phyloP scores from a whole-genome alignment of 2,888 invertebrate genomes.

The Melanchra persicariae region DNA sequence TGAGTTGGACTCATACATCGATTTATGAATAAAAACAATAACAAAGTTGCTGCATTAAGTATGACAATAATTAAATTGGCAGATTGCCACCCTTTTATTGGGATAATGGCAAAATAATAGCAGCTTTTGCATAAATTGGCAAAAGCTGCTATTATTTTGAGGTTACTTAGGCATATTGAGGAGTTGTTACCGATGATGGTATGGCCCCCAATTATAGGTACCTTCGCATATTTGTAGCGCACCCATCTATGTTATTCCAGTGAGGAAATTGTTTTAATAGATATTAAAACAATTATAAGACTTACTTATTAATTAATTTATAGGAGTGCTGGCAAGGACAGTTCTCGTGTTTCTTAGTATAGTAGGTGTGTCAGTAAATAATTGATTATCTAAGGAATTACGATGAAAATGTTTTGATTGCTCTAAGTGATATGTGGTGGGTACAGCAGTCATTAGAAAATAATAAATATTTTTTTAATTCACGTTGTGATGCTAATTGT shows the following conservation, averaged over 20 bases:
- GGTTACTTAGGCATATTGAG: background rate
- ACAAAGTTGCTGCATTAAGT: background rate
- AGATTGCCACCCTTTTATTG: background rate
- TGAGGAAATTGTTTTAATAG: background rate
- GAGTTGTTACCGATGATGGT: background rate
- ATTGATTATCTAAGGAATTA: constrained; percentile 26
- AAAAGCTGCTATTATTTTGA: background rate
- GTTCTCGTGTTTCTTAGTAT: constrained; percentile 11
- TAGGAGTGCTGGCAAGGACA: constrained; percentile 13
- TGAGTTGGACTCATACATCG: background rate
- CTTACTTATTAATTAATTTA: constrained; percentile 5
- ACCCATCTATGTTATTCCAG: background rate
- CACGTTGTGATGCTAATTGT: constrained; percentile 20
- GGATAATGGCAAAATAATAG: background rate
- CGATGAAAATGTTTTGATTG: constrained; percentile 25
- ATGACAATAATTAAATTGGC: background rate
- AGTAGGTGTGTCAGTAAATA: constrained; percentile 20
- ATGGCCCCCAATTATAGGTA: background rate
- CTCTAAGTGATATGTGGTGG: constrained; percentile 19
- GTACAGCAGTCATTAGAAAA: constrained; percentile 10
- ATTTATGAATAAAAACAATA: background rate
- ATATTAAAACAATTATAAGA: background rate
- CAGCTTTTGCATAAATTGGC: too few relatives aligned
- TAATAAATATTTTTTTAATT: background rate
- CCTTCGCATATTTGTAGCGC: background rate